Evolutionary conservation across 2,113 vertebrate species (phyloP), one percentile per base, ranked within the genome.

Genomic region (Ctenomys sociabilis): DNA sequence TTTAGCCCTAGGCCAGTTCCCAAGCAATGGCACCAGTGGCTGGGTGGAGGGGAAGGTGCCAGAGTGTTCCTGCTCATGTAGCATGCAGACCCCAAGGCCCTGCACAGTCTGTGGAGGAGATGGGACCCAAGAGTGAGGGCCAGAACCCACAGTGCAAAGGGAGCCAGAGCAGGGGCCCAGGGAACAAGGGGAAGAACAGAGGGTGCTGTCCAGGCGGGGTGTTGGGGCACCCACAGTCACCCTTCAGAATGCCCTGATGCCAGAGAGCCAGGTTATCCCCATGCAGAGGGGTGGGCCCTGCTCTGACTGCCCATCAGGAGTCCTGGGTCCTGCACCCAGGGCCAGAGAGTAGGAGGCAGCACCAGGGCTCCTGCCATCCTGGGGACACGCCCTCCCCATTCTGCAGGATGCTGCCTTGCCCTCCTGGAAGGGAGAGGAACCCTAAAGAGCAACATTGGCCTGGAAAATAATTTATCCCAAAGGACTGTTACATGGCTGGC

Each of bases 341-440:
- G n/a, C 35, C n/a, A 30, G 6, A 24, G 11, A 22, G 57, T 57
- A 21, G 73, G 32, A 54, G 35, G 70, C 5, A 12, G 19, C 6
- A 11, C 22, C 11, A 28, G 70, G 72, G 6, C 83, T 26, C 21
- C 13, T 63, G 52, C 10, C 35, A 19, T 1, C 1, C 32, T 19
- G 49, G 24, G 30, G 32, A 43, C 9, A 5, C 0, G 9, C 2
- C 1, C 13, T 52, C 24, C 16, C 63, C 21, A 1, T 72, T 68
- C 21, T 90, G 17, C 12, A 2, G 10, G 61, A 54, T 0, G 1
- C 3, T 37, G 5, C 7, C 32, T 16, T 4, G 28, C 28, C 28
- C 28, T 30, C 3, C 61, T 6, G 28, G 68, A 68, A 61, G 70
- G 83, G n/a, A 92, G 17, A 49, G 78, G 30, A 22, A 28, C 64